These are phyloP conservation scores for Phrixothrix hirtus DNA, from an alignment of 2,888 invertebrate genomes.

Conservation along the genomic window DNA sequence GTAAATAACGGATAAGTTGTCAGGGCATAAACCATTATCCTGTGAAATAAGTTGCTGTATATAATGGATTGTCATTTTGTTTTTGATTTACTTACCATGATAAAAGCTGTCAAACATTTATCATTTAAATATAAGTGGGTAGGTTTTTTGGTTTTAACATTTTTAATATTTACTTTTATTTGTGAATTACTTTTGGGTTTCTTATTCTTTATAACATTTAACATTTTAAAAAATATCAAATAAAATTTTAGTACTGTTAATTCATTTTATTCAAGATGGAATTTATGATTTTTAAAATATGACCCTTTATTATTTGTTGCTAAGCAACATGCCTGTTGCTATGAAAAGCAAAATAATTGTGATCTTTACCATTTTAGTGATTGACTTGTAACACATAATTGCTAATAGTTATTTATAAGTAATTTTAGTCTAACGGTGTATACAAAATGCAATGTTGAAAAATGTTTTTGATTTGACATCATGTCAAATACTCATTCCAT, in stretches of 20 bases:
- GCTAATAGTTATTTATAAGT: too few species aligned
- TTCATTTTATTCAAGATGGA: too few species aligned
- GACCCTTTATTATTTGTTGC: neutral
- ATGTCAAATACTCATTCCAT: too few species aligned
- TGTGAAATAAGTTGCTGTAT: constrained; percentile 33
- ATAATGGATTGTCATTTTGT: neutral
- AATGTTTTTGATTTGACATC: too few species aligned
- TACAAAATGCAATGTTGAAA: too few species aligned
- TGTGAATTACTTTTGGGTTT: neutral
- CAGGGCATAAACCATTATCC: constrained; percentile 51
- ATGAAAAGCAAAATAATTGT: too few species aligned
- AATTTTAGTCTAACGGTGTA: too few species aligned
- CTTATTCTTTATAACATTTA: neutral
- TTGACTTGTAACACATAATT: too few species aligned
- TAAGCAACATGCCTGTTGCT: too few species aligned
- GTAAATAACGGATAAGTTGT: constrained; percentile 64
- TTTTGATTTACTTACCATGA: constrained; percentile 16
- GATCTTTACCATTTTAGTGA: too few species aligned
- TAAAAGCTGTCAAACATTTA: constrained; percentile 11
- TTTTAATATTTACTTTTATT: neutral
- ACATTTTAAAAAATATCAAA: neutral
- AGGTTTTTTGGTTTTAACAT: neutral
- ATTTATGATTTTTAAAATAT: too few species aligned
- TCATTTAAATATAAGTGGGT: constrained; percentile 28
- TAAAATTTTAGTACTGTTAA: too few species aligned